These are phyloP conservation scores for Ctenicera cuprea DNA, from an alignment of 2,888 invertebrate genomes.

Conservation along the genomic window DNA sequence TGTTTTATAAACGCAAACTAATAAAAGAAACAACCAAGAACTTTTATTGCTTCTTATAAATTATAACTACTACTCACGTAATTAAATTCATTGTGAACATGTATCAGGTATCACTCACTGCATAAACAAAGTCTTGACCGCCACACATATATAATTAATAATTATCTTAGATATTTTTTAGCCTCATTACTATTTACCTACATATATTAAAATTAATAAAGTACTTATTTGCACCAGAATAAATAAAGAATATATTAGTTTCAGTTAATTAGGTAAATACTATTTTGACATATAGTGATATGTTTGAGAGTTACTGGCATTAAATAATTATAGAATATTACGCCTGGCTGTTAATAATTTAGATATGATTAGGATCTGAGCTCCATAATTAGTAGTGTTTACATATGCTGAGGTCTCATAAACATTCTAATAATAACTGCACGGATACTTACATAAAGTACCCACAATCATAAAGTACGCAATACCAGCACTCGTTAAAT, in stretches of 20 bases:
- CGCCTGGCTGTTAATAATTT: conserved; percentile 39
- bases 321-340: conserved; percentile 27
- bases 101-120: too few relatives aligned
- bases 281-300: conserved; percentile 15
- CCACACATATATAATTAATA: too few relatives aligned
- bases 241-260: conserved; percentile 6
- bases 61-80: too few relatives aligned
- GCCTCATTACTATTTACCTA: too few relatives aligned
- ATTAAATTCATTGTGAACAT: too few relatives aligned
- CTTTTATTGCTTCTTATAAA: too few relatives aligned
- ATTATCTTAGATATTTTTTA: neutral
- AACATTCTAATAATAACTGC: conserved; percentile 52
- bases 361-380: conserved; percentile 44
- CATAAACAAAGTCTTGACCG: neutral
- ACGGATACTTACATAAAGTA: conserved; percentile 44
- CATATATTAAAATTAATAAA: neutral
- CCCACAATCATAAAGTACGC: conserved; percentile 48
- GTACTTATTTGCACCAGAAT: neutral
- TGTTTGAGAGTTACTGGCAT: conserved; percentile 6
- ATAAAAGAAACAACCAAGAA: too few relatives aligned
- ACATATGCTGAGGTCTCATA: conserved; percentile 48
- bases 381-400: conserved; percentile 51
- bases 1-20: too few relatives aligned
- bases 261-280: conserved; percentile 27
- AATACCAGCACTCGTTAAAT: conserved; percentile 49